These are phyloP conservation scores for Aleiodes testaceus DNA, from an alignment of 2,888 invertebrate species.

Conservation along the genomic window DNA sequence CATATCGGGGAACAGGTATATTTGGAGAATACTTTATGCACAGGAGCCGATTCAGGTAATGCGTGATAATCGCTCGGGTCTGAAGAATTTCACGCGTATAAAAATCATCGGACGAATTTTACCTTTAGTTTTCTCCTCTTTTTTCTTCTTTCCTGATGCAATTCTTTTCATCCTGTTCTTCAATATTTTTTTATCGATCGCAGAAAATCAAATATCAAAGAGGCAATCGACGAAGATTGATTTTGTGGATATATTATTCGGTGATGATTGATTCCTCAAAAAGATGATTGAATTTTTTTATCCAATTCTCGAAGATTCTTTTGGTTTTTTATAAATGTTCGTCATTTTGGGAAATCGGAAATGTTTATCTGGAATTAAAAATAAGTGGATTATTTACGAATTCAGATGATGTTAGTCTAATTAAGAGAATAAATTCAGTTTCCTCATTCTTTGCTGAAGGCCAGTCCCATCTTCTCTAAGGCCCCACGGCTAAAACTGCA, in stretches of 20 bases:
- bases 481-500: conserved; percentile 32
- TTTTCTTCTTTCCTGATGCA: conserved; percentile 9
- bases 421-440: too few species aligned
- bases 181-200: not conserved
- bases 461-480: conserved; percentile 16
- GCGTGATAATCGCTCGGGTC: conserved; percentile 53
- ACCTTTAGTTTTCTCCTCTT: conserved; percentile 1
- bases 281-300: conserved; percentile 12
- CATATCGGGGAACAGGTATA: conserved; percentile 52
- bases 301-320: too few species aligned
- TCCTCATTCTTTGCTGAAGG: not conserved
- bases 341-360: too few species aligned
- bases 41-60: conserved; percentile 56
- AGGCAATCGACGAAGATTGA: conserved; percentile 17
- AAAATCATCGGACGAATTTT: conserved; percentile 41
- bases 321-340: too few species aligned
- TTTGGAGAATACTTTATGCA: conserved; percentile 39
- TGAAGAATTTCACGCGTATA: conserved; percentile 54
- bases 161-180: conserved; percentile 10
- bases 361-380: too few species aligned
- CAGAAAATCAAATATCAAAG: conserved; percentile 1
- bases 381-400: too few species aligned
- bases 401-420: too few species aligned
- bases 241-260: not conserved
- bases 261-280: conserved; percentile 16